Percentiles rank a stretch among this genome's conserved stretches.
phyloP scores from a whole-genome alignment of 2,113 vertebrate genomes.

The Corvus cornix region DNA sequence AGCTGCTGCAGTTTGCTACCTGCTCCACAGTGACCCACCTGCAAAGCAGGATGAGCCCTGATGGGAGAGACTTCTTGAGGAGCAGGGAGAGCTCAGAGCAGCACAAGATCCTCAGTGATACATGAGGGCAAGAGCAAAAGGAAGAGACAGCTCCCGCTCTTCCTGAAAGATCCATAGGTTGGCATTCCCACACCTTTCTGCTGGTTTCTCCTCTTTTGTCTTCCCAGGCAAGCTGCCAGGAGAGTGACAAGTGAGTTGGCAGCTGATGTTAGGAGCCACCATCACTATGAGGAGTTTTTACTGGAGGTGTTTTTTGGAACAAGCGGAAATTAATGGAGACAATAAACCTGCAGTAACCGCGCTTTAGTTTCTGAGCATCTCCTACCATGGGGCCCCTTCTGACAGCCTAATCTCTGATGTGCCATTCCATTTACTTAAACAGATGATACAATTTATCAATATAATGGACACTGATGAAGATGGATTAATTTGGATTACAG shows the following conservation, averaged over 20 bases:
- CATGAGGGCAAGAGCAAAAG: background rate
- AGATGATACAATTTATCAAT: constrained; percentile 73
- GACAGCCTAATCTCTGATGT: constrained; percentile 43
- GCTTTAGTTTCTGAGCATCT: constrained; percentile 1
- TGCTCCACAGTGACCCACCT: background rate
- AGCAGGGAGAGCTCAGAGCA: background rate
- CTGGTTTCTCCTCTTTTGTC: background rate
- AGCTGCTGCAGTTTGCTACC: background rate
- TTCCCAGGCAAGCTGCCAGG: background rate
- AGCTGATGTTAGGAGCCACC: background rate
- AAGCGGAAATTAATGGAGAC: background rate
- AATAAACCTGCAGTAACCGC: background rate
- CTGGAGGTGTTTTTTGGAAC: background rate
- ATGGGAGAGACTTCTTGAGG: background rate
- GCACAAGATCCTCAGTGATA: background rate
- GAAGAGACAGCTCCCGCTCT: background rate
- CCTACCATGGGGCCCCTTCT: constrained; percentile 12
- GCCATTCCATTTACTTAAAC: constrained; percentile 66
- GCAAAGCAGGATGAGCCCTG: background rate
- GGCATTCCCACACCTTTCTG: background rate
- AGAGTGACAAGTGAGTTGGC: background rate
- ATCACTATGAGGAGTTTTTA: background rate
- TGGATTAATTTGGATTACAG: constrained; percentile 75
- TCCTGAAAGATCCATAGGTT: background rate
- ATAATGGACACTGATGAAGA: constrained; percentile 75